Evolutionary conservation across 2,888 invertebrate species (phyloP).

Genomic region (Achlya flavicornis): DNA sequence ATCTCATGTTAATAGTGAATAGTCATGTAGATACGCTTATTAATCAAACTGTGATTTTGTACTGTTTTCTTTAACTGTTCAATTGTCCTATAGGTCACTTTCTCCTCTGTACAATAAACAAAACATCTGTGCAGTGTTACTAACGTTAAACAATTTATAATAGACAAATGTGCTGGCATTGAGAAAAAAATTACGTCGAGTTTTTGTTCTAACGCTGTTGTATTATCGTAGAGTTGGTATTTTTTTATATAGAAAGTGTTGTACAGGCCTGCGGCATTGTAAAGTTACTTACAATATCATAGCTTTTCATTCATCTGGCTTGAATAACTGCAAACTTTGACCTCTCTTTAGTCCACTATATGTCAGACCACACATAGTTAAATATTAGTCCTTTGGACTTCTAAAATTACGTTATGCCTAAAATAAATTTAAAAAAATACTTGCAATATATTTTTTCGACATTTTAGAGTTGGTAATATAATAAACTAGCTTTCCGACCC

Average conservation of each 20-base stretch:
- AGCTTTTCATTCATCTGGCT: too few relatives aligned
- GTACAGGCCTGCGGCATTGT: too few relatives aligned
- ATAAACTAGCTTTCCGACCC: too few relatives aligned
- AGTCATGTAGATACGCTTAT: background rate
- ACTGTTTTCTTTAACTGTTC: constrained; percentile 3
- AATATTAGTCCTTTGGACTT: too few relatives aligned
- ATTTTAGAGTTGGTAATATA: too few relatives aligned
- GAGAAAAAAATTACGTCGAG: background rate
- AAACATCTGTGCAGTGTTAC: background rate
- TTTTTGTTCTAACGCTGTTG: background rate
- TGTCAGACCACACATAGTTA: too few relatives aligned
- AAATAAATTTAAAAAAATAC: background rate
- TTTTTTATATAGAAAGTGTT: background rate
- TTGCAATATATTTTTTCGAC: too few relatives aligned
- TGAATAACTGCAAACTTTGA: too few relatives aligned
- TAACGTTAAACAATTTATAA: constrained; percentile 1
- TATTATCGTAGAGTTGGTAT: background rate
- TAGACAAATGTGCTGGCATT: background rate
- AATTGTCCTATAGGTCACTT: constrained; percentile 1
- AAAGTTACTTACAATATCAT: too few relatives aligned
- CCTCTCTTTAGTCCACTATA: too few relatives aligned
- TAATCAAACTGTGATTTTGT: constrained; percentile 2
- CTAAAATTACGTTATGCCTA: too few relatives aligned
- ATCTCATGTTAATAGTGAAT: background rate
- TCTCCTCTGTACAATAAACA: background rate